Base-by-base conservation (phyloP, 2,797 vertebrate genomes). In the Lutjanus campechanus region DNA sequence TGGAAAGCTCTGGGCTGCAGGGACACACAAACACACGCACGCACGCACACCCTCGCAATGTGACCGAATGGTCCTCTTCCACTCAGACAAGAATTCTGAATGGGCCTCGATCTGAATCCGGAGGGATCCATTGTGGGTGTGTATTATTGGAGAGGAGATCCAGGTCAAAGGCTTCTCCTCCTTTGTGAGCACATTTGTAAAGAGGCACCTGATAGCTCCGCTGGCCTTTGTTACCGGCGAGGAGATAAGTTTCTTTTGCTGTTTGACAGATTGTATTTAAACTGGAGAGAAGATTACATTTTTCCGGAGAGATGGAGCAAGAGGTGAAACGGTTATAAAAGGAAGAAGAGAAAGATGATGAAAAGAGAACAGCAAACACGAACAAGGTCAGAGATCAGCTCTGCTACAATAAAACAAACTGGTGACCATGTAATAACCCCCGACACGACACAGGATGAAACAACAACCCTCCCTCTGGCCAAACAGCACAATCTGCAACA, bases 161-260 rank as follows among this genome's bases (percentile, higher is more conserved):
- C 79, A 81, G 84, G 82, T 74, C 70, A 90, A 88, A 89, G 79
- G 70, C 70, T 75, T 79, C 58, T 87, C 70, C 75, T 86, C 70
- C 75, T 86, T 79, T 89, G 73, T 79, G 78, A 75, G 62, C 61
- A 79, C 19, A 88, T 91, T 88, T 86, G 74, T 86, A 84, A 88
- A 90, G 76, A 86, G 83, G 89, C 75, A 94, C 85, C 85, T 53
- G 81, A 90, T 89, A 84, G 82, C 88, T 83, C 63, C 62, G 58
- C 43, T 67, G 47, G 80, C 66, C 70, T 88, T 93, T 91, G 91
- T 92, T 88, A 81, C 65, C 54, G 77, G 69, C 15, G 65, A 81
- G 16, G 79, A 88, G 86, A 90, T 90, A 90, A 70, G 74, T 83
- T 92, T 89, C 76, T 73, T 82, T 43, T 64, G 53, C 63, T 81